Evolutionary conservation across 2,888 invertebrate genomes (phyloP).

Genomic region (Machimus rusticus): DNA sequence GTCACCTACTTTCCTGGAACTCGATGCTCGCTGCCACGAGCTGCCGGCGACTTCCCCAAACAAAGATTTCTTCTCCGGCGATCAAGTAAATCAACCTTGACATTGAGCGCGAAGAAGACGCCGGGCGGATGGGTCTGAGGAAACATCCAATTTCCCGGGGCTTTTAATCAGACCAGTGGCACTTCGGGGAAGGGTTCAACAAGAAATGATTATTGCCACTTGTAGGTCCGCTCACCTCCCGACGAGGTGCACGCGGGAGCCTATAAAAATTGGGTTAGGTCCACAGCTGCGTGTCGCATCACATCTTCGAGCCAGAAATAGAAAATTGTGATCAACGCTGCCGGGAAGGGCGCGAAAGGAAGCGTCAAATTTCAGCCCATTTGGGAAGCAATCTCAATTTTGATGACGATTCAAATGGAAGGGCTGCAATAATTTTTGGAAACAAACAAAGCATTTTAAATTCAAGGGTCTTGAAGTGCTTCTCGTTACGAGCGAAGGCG

Average conservation of each 20-base stretch:
- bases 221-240: not conserved
- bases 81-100: not conserved
- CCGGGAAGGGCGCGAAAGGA: not conserved
- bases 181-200: not conserved
- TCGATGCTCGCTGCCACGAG: not conserved
- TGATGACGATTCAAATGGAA: not conserved
- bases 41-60: not conserved
- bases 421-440: not conserved
- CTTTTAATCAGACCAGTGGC: not conserved
- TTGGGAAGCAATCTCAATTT: not conserved
- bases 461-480: not conserved
- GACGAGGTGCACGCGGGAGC: not conserved
- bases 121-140: not conserved
- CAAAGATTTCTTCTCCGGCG: not conserved
- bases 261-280: not conserved
- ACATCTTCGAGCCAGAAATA: not conserved
- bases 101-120: not conserved
- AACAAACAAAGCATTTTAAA: not conserved
- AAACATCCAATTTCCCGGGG: not conserved
- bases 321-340: not conserved
- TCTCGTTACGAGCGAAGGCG: not conserved
- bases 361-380: not conserved
- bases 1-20: constrained; percentile 15
- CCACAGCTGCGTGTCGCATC: not conserved
- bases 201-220: not conserved